Evolutionary conservation across 2,113 vertebrate genomes (phyloP), one percentile per base, ranked within the genome.

Genomic region (Heterotis niloticus): DNA sequence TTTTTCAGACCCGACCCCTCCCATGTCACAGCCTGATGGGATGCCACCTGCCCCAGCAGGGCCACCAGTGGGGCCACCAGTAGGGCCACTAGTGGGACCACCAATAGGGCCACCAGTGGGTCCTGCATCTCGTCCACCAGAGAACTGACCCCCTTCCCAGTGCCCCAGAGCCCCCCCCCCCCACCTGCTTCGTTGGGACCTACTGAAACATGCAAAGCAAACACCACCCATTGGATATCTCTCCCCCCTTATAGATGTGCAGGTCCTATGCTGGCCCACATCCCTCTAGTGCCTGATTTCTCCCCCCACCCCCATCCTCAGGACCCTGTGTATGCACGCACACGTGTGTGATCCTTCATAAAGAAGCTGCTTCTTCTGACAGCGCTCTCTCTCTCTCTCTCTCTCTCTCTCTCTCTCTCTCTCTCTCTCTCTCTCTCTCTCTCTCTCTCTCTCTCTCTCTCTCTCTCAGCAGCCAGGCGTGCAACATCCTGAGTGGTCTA

Each of bases 21-120:
- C 93, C 1, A 80, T 81, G 76, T 79, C 90, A 10, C 92, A 92
- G 86, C 83, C 91, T 0, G 96, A 97, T 67, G 95, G 94, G 77
- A 89, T 91, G 75, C 89, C 93, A n/a, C 87, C 94, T 0, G 90
- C 92, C 12, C 92, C 94, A 0, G 86, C 91, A 3, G 92, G 91
- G 51, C 90, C 92, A 0, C 88, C 93, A 0, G 88, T 89, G 82
- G 84, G 57, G 4, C 14, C 14, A 20, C 14, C 60, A 17, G 60
- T 20, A 62, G 14, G 20, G 14, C 60, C 60, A 20, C 14, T 14
- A 17, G 60, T 20, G 7, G 34, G 34, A 44, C 34, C 34, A 2
- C 92, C 94, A 0, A 85, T 62, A 13, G 20, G 60, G 14, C 34
- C 34, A 62, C 84, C 10, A 13, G 29, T 0, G 79, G 87, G 84